phyloP scores from a whole-genome alignment of 2,113 vertebrate genomes.

The Chloropsis hardwickii region DNA sequence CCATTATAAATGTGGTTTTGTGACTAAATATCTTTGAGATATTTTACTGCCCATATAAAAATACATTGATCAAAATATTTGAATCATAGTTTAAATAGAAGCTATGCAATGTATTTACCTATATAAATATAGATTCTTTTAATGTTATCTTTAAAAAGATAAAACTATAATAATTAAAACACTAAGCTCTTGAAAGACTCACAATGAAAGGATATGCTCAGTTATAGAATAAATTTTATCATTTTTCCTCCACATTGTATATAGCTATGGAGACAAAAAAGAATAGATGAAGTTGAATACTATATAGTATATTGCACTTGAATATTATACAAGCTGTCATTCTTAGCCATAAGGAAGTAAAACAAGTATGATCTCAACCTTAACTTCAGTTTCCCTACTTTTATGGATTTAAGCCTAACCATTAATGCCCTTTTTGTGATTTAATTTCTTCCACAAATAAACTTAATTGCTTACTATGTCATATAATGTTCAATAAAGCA shows the following conservation, averaged over 20 bases:
- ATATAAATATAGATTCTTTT: background rate
- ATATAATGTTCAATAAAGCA: constrained; percentile 67
- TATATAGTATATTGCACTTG: background rate
- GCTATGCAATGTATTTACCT: background rate
- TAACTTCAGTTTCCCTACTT: constrained; percentile 32
- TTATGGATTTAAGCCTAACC: constrained; percentile 45
- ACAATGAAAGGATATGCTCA: background rate
- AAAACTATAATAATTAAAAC: background rate
- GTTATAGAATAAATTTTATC: background rate
- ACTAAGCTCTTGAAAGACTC: background rate
- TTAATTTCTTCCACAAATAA: constrained; percentile 68
- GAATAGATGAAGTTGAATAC: background rate
- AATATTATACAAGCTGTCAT: background rate
- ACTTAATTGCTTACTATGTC: constrained; percentile 65
- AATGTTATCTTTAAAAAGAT: background rate
- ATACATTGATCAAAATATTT: background rate
- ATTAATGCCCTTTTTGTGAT: constrained; percentile 44
- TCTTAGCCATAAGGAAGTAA: background rate
- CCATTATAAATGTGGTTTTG: background rate
- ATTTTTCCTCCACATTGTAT: background rate
- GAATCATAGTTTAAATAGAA: background rate
- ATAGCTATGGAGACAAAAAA: background rate
- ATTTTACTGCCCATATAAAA: background rate
- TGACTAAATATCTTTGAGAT: background rate
- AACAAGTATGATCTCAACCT: constrained; percentile 9